phyloP scores from a whole-genome alignment of 1,140 invertebrate genomes.

The Notospermus geniculatus region DNA sequence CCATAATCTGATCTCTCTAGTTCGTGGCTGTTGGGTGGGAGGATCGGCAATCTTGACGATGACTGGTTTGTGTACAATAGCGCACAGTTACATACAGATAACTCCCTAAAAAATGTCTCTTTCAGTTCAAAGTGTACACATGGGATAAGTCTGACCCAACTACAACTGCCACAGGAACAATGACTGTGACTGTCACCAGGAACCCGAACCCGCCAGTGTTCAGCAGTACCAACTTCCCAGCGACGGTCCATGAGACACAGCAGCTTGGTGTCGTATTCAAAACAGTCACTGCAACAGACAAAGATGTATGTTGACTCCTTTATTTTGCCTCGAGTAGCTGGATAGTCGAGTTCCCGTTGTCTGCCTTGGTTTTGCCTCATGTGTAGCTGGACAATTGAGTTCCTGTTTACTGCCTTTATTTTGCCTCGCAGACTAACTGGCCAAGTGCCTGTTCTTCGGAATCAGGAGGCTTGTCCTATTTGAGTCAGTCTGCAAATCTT shows the following conservation, averaged over 20 bases:
- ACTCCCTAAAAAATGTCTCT: slow-evolving; percentile 1
- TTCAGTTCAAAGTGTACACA: slow-evolving; percentile 74
- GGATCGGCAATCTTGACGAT: background rate
- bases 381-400: too few species aligned
- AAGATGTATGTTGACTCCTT: background rate
- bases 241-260: slow-evolving; percentile 75
- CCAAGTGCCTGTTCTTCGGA: too few species aligned
- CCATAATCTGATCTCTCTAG: too few species aligned
- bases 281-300: slow-evolving; percentile 63
- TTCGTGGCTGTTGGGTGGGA: too few species aligned
- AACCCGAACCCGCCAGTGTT: slow-evolving; percentile 32
- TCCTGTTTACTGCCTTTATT: too few species aligned
- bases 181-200: slow-evolving; percentile 24
- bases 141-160: slow-evolving; percentile 83
- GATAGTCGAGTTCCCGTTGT: background rate
- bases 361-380: too few species aligned
- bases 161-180: slow-evolving; percentile 58
- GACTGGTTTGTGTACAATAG: background rate
- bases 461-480: too few species aligned
- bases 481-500: too few species aligned
- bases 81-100: background rate
- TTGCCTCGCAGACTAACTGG: too few species aligned
- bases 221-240: slow-evolving; percentile 71
- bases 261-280: slow-evolving; percentile 44
- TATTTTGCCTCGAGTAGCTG: background rate